Evolutionary conservation across 1,140 invertebrate genomes (phyloP).

Genomic region (Neodiprion pinetum): DNA sequence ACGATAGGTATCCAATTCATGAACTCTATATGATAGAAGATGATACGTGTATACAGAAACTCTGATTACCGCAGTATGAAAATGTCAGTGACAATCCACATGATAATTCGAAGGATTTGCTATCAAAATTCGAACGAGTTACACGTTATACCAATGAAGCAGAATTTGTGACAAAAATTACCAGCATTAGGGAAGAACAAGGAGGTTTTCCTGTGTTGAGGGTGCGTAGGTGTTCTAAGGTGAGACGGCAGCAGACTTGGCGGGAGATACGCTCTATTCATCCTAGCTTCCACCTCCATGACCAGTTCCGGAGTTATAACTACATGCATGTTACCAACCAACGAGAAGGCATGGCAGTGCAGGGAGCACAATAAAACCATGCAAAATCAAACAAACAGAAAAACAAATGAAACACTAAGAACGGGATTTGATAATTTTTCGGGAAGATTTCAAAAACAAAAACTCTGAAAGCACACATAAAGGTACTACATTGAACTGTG

Average conservation of each 20-base stretch:
- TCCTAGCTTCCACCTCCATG: conserved; percentile 86
- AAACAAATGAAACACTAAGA: conserved; percentile 54
- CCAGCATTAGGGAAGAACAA: conserved; percentile 55
- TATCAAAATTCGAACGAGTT: too few species aligned
- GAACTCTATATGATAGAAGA: too few species aligned
- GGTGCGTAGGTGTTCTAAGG: conserved; percentile 51
- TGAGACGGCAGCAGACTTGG: conserved; percentile 67
- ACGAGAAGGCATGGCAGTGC: conserved; percentile 51
- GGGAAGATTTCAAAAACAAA: conserved; percentile 14
- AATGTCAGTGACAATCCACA: too few species aligned
- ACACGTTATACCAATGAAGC: neutral
- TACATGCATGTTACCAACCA: conserved; percentile 65
- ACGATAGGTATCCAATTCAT: too few species aligned
- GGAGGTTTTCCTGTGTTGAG: conserved; percentile 59
- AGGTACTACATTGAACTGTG: neutral
- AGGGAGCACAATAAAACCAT: conserved; percentile 63
- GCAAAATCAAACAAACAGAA: conserved; percentile 60
- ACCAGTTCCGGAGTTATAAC: conserved; percentile 87
- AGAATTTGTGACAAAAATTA: conserved; percentile 43
- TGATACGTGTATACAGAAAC: too few species aligned
- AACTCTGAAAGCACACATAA: conserved; percentile 25
- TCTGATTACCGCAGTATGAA: too few species aligned
- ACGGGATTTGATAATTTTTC: conserved; percentile 18
- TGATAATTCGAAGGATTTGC: too few species aligned
- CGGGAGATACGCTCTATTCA: conserved; percentile 82